Conservation (phyloP, 2,888 invertebrate genomes). For the Cotesia congregata region DNA sequence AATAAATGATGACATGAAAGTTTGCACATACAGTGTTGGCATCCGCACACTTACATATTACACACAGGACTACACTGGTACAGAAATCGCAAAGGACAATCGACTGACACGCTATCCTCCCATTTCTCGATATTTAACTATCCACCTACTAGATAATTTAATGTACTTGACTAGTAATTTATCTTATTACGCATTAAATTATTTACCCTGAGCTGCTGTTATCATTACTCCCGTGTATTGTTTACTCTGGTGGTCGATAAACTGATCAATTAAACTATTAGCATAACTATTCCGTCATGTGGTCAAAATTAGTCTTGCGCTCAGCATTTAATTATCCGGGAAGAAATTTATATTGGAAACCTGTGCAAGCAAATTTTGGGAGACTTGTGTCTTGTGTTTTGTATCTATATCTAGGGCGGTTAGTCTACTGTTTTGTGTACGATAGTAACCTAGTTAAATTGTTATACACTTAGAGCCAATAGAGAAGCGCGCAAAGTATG, state of each 20-base stretch:
- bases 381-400: too few relatives aligned
- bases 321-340: not conserved
- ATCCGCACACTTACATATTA: not conserved
- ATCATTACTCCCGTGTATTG: not conserved
- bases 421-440: not conserved
- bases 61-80: too few relatives aligned
- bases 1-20: constrained; percentile 10
- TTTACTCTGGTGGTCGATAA: not conserved
- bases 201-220: not conserved
- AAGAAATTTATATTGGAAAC: not conserved
- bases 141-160: not conserved
- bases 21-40: constrained; percentile 1
- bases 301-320: not conserved
- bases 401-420: not conserved
- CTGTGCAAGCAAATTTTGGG: too few relatives aligned
- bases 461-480: constrained; percentile 5
- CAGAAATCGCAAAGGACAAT: not conserved
- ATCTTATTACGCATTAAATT: not conserved
- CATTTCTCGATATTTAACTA: constrained; percentile 24
- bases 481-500: constrained; percentile 26
- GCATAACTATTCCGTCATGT: not conserved
- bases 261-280: not conserved
- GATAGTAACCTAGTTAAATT: constrained; percentile 12
- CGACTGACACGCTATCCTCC: constrained; percentile 26
- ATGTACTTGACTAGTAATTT: not conserved